These are phyloP conservation scores for Cnemophilus loriae DNA, from an alignment of 2,113 vertebrate genomes.

Conservation along the genomic window DNA sequence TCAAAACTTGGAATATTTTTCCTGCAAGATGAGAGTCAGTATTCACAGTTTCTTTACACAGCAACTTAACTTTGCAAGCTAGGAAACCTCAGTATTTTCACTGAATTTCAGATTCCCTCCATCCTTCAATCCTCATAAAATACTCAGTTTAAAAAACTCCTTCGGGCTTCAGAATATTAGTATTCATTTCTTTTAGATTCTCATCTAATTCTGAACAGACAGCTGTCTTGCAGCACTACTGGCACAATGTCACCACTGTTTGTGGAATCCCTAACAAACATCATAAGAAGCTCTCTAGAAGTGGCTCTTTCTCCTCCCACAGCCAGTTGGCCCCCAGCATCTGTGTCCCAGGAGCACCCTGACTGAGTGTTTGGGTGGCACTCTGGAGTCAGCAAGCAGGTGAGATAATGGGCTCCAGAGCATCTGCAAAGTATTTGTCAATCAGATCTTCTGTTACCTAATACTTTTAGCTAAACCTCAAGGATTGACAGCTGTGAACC, in stretches of 20 bases:
- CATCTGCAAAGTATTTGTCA: conserved; percentile 61
- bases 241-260: background rate
- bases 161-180: background rate
- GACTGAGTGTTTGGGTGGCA: conserved; percentile 25
- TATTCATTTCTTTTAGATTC: background rate
- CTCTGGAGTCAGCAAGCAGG: background rate
- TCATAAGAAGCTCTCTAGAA: background rate
- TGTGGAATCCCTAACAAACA: background rate
- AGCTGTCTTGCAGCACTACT: background rate
- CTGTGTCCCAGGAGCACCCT: background rate
- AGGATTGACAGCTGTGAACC: conserved; percentile 29
- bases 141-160: background rate
- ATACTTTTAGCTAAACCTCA: conserved; percentile 6
- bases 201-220: background rate
- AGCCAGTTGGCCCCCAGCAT: background rate
- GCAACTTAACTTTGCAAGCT: background rate
- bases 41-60: background rate
- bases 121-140: background rate
- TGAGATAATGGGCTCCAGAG: background rate
- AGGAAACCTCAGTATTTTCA: background rate
- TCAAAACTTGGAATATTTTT: background rate
- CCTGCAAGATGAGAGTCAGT: background rate
- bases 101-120: background rate
- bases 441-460: conserved; percentile 44
- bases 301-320: background rate